Conservation (phyloP, 2,888 invertebrate species). For the Lysandra bellargus region DNA sequence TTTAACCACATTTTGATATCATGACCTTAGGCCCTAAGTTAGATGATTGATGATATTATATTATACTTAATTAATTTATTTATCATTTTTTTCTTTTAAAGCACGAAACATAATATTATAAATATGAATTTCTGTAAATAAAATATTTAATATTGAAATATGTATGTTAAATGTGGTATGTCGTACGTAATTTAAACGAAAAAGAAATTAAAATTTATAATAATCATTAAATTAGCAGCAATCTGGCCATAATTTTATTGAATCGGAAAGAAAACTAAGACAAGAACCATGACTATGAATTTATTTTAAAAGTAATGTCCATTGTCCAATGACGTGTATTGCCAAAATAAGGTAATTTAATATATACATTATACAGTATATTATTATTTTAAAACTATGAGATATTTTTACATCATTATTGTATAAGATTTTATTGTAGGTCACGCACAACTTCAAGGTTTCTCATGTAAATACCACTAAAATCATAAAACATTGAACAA, state of each 20-base stretch:
- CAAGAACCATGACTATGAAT: not conserved
- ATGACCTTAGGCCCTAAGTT: too few relatives aligned
- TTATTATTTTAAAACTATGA: not conserved
- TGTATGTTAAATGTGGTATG: not conserved
- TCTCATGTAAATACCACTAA: too few relatives aligned
- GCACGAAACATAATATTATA: slow-evolving; percentile 1
- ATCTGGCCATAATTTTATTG: not conserved
- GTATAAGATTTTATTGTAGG: too few relatives aligned
- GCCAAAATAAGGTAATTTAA: not conserved
- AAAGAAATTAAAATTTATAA: not conserved
- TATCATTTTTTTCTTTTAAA: not conserved
- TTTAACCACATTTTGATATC: not conserved
- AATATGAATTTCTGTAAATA: not conserved
- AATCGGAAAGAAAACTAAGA: not conserved
- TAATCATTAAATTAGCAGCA: not conserved
- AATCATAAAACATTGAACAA: too few relatives aligned
- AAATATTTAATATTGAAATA: not conserved
- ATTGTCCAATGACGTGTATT: not conserved
- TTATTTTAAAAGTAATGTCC: not conserved
- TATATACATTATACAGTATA: not conserved
- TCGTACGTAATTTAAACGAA: too few relatives aligned
- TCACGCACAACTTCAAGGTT: too few relatives aligned
- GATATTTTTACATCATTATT: too few relatives aligned
- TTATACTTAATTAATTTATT: not conserved
- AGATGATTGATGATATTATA: too few relatives aligned